Evolutionary conservation across 2,888 invertebrate genomes (phyloP), one percentile per base, ranked within the genome.

Genomic region (Coecobrya sp.): DNA sequence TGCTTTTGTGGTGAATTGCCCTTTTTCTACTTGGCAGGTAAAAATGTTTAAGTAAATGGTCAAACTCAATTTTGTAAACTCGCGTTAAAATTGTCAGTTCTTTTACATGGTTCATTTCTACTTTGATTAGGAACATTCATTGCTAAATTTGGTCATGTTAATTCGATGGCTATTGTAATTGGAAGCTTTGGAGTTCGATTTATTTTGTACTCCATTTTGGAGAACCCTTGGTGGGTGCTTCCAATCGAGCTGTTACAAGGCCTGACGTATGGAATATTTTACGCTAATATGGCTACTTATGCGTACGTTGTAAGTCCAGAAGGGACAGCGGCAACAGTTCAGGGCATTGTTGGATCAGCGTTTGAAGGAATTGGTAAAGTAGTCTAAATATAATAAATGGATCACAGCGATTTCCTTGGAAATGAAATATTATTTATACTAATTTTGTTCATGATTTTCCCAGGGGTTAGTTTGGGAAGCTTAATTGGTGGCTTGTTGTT

Each of bases 281-380:
- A 98, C 95, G 97, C 98, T 0, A 97, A 98, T 11, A 98, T 98
- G 98, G 97, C 98, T n/a, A 98, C 98, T 0, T 98, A 98, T 96
- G 98, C 98, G 0, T 98, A 97, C 95, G 97, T 97, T 92, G 97
- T 98, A 0, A 97, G 98, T 0, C 98, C 98, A 0, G 97, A 97
- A 0, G 98, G 98, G 10, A 98, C 98, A 0, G 98, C 98, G 95
- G 98, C 98, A 0, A 98, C 98, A 16, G 97, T 98, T 95, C 98
- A 98, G 96, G 98, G 98, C 82, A 96, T 98, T 70, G 97, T 98
- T 30, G 98, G 98, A 16, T 98, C 98, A 1, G 96, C 98, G 76
- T 98, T 98, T 95, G 98, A 98, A 96, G 98, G 98, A 19, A 96
- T 98, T 13, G 98, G 97, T 96, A 90, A 76, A 86, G 5, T 13